phyloP scores from a whole-genome alignment of 1,140 invertebrate genomes.

The Anastatus disparis region DNA sequence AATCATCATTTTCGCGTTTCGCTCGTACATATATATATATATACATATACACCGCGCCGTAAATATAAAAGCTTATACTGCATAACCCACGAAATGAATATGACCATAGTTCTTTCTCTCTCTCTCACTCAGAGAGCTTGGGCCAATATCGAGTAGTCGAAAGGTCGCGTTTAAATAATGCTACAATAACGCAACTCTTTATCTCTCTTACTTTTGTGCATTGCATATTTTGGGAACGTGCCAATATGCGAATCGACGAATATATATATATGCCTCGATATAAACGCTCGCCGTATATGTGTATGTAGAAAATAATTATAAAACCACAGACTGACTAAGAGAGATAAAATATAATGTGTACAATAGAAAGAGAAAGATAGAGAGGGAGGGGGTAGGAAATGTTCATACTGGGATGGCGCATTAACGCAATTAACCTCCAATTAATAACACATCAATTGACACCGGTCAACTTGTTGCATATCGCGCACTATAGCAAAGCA shows the following conservation, averaged over 20 bases:
- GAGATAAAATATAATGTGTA: too few species aligned
- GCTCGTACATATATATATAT: constrained; percentile 19
- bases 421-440: constrained; percentile 67
- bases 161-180: constrained; percentile 1
- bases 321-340: neutral
- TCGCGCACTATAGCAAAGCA: too few species aligned
- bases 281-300: too few species aligned
- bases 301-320: constrained; percentile 30
- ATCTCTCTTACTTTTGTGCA: neutral
- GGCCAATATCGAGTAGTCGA: neutral
- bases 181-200: too few species aligned
- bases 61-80: too few species aligned
- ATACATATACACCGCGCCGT: neutral
- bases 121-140: too few species aligned
- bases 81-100: too few species aligned
- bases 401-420: constrained; percentile 47
- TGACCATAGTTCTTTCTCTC: too few species aligned
- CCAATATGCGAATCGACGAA: constrained; percentile 57
- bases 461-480: constrained; percentile 64
- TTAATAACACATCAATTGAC: constrained; percentile 68
- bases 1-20: constrained; percentile 54
- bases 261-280: too few species aligned
- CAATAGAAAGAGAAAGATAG: too few species aligned
- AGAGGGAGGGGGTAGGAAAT: neutral
- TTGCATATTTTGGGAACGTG: constrained; percentile 54